Evolutionary conservation across 1,140 invertebrate species (phyloP), one percentile per base, ranked within the genome.

Genomic region (Helicoverpa armigera): DNA sequence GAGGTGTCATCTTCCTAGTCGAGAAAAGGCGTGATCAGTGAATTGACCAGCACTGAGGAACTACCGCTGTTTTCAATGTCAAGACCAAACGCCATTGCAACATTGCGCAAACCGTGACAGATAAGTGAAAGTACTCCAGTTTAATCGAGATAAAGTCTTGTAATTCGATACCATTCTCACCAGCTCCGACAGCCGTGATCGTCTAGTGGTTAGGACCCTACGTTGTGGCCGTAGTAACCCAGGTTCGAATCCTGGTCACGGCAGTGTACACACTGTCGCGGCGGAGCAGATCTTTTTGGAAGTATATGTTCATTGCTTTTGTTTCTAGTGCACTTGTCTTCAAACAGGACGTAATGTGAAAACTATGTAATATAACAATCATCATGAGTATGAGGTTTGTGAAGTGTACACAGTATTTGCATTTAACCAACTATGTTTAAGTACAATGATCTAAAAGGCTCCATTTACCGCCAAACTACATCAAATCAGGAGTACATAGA

Each of bases 201-300:
- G 91, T 92, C 89, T 91, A 91, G 89, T 92, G 91, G 91, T 91
- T 92, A 92, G 91, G 91, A 94, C 91, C 93, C 93, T 91, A 94
- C 93, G 93, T 94, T 94, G 93, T 94, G 92, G 93, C 93, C 93
- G 92, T 94, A 91, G 93, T 93, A 94, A 93, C 93, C 93, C 93
- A 94, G 93, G 93, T 93, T 94, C 93, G 92, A 93, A 91, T 95
- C 92, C 93, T 94, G 93, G 93, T 94, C 93, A 91, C 90, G 90
- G 90, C 90, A 91, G 89, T 82, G 81, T 35, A 67, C 43, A 9
- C 73, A 75, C 73, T 75, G 73, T 76, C 60, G 60, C 74, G 74
- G 60, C 74, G 74, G 74, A 76, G 73, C 23, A 5, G 35, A 23
- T 16, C n/a, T 18, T 3, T 23, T 76, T 76, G 61, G 61, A 14